These are phyloP conservation scores for Clanis bilineata DNA, from an alignment of 2,888 invertebrate genomes.

Conservation along the genomic window DNA sequence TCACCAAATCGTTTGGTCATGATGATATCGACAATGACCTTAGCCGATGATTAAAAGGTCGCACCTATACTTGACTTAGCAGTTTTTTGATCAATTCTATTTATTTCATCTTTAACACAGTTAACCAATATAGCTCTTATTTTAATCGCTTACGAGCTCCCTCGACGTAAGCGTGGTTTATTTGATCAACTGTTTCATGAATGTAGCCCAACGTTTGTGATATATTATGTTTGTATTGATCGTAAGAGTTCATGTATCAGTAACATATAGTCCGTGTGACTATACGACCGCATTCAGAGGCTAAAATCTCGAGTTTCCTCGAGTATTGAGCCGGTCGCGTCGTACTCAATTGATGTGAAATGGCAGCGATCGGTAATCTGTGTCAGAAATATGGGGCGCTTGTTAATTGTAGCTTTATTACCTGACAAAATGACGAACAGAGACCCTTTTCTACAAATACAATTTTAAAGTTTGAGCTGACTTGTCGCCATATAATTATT, in stretches of 20 bases:
- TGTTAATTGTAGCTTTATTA: neutral
- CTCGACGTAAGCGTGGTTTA: neutral
- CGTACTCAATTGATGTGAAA: neutral
- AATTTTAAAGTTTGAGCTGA: too few relatives aligned
- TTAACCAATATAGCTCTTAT: neutral
- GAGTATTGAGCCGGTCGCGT: neutral
- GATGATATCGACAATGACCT: too few relatives aligned
- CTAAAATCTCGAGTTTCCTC: neutral
- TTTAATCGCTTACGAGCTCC: neutral
- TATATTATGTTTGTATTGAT: neutral
- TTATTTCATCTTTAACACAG: neutral
- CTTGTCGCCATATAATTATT: too few relatives aligned
- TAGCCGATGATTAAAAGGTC: too few relatives aligned
- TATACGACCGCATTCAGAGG: neutral
- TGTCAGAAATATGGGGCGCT: neutral
- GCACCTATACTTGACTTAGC: neutral
- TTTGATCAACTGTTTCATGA: neutral
- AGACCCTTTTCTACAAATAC: too few relatives aligned
- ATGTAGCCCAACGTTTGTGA: neutral
- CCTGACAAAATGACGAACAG: too few relatives aligned
- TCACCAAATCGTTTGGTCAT: too few relatives aligned
- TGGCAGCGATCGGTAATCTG: neutral
- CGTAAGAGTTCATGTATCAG: neutral
- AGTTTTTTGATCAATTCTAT: neutral
- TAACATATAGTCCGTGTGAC: neutral